phyloP scores from a whole-genome alignment of 2,888 invertebrate genomes.

The Rambutsinella grinnellia region DNA sequence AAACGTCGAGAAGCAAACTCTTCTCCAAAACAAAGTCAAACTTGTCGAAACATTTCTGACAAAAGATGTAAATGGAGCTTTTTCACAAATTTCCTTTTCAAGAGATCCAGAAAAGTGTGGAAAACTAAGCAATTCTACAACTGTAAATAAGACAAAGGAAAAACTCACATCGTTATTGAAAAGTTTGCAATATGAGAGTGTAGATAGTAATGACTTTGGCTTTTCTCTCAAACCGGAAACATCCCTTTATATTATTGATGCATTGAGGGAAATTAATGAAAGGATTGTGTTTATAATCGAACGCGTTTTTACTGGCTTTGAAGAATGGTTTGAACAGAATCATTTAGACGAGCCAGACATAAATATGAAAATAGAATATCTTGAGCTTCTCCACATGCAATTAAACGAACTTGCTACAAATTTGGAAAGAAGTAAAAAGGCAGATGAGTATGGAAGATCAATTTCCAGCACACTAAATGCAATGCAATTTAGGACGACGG shows the following conservation, averaged over 20 bases:
- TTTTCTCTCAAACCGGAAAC: too few relatives aligned
- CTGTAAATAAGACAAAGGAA: not conserved
- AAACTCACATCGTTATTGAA: not conserved
- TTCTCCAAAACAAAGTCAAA: not conserved
- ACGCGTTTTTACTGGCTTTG: too few relatives aligned
- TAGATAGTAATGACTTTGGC: not conserved
- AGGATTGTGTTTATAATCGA: too few relatives aligned
- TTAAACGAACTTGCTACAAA: too few relatives aligned
- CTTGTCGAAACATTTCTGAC: not conserved
- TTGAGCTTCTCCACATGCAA: not conserved
- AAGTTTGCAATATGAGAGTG: not conserved
- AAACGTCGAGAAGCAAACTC: not conserved
- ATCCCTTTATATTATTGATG: too few relatives aligned
- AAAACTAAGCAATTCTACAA: not conserved
- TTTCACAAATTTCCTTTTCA: not conserved
- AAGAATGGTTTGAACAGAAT: too few relatives aligned
- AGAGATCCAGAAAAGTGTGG: slow-evolving; percentile 15
- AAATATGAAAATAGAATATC: not conserved
- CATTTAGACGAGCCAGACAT: too few relatives aligned
- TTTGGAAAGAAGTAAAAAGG: too few relatives aligned
- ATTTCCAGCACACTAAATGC: too few relatives aligned
- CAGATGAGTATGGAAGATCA: too few relatives aligned
- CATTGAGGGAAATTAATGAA: too few relatives aligned
- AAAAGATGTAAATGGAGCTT: slow-evolving; percentile 1
- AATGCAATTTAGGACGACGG: not conserved